Evolutionary conservation across 2,888 invertebrate species (phyloP), one percentile per base, ranked within the genome.

Genomic region (Blera fallax): DNA sequence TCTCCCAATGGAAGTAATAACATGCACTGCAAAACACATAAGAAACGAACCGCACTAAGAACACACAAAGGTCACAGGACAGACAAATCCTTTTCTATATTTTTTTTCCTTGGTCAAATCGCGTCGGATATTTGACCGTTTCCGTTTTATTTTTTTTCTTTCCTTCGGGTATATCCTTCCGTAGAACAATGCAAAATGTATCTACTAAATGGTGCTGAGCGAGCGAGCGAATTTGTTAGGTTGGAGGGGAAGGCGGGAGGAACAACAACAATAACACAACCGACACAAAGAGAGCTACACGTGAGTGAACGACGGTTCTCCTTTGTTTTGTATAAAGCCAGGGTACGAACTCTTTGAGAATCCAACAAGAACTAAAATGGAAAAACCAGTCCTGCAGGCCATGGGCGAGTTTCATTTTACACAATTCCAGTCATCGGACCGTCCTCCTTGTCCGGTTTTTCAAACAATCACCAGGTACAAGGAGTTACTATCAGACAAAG

Each of bases 291-390:
- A 64, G 45, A 48, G 60, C 21, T 45, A 82, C 81, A 85, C 73
- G 72, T 65, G 72, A 78, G 32, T 67, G 58, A 76, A 58, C 70
- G 37, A 52, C 81, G 70, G 58, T 69, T 54, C 74, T 50, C 77
- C 58, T 78, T 82, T 70, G 50, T 78, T 70, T 69, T 64, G 56
- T 62, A 64, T 48, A 29, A 76, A 85, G 70, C 65, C 81, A 72
- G 60, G 45, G 89, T 88, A 89, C 90, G 89, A 90, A 90, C 92
- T 90, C 91, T 91, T 90, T 90, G 91, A 91, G 91, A 91, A 91
- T 91, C 90, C 91, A 91, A 90, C 90, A 91, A 91, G 91, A 92
- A 92, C 92, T 92, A 90, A 91, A 91, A 89, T 89, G 89, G 90
- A 89, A 90, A 91, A 91, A 91, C 91, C 91, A 90, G 91, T 91